Evolutionary conservation across 2,888 invertebrate species (phyloP).

Genomic region (Drosophila stalkeri): DNA sequence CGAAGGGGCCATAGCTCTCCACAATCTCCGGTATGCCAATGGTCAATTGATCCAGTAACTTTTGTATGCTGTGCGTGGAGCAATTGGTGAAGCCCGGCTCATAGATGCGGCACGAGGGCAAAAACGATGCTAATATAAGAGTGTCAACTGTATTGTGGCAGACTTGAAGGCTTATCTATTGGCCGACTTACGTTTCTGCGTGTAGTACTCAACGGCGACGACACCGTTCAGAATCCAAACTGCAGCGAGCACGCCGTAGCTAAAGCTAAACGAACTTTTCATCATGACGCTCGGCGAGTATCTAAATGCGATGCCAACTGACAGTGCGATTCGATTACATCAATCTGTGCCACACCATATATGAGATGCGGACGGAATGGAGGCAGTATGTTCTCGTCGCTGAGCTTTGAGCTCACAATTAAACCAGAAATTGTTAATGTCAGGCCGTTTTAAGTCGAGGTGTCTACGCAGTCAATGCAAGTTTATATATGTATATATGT

Average conservation of each 20-base stretch:
- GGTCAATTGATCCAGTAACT: slow-evolving; percentile 87
- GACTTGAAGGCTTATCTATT: not conserved
- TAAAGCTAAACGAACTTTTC: slow-evolving; percentile 30
- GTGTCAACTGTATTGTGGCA: not conserved
- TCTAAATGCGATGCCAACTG: slow-evolving; percentile 24
- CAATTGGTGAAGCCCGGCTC: slow-evolving; percentile 89
- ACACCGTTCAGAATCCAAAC: slow-evolving; percentile 32
- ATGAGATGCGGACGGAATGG: slow-evolving; percentile 5
- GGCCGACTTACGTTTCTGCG: slow-evolving; percentile 68
- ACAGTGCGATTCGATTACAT: slow-evolving; percentile 25
- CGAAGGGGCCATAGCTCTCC: slow-evolving; percentile 86
- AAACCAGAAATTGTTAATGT: slow-evolving; percentile 28
- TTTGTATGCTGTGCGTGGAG: slow-evolving; percentile 86
- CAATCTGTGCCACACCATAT: slow-evolving; percentile 24
- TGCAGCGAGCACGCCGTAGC: slow-evolving; percentile 45
- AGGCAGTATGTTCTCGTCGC: slow-evolving; percentile 20
- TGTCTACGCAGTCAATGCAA: not conserved
- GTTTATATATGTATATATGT: not conserved
- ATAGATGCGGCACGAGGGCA: slow-evolving; percentile 88
- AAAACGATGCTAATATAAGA: slow-evolving; percentile 87
- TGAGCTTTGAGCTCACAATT: slow-evolving; percentile 38
- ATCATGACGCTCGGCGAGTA: slow-evolving; percentile 36
- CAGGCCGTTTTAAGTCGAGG: slow-evolving; percentile 19
- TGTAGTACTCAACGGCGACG: slow-evolving; percentile 63
- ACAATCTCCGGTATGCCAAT: slow-evolving; percentile 80